A percentile compares a stretch with the other conserved stretches of the same genome.
Conservation (phyloP, 2,888 invertebrate species). For the Carterocephalus palaemon region DNA sequence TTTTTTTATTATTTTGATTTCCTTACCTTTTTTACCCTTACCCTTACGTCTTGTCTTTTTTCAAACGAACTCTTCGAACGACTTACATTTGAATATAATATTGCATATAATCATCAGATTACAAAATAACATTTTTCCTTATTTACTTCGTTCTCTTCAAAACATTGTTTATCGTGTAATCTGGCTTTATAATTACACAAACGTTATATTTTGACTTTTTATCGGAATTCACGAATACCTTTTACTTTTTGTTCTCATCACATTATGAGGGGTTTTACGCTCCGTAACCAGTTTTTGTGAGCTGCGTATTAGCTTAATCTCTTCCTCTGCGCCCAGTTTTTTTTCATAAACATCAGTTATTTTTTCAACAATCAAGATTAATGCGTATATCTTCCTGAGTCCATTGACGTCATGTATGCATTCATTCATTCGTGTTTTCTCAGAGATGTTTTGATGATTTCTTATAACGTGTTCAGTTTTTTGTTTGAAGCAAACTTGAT, state of each 20-base stretch:
- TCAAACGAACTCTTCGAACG: too few species aligned
- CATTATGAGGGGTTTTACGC: slow-evolving; percentile 29
- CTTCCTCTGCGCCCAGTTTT: slow-evolving; percentile 2
- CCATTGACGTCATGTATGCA: slow-evolving; percentile 7
- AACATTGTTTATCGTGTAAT: too few species aligned
- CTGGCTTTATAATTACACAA: too few species aligned
- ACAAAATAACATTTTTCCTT: too few species aligned
- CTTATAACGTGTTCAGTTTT: not conserved
- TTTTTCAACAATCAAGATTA: slow-evolving; percentile 9
- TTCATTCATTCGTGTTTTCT: slow-evolving; percentile 12
- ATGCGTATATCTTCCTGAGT: slow-evolving; percentile 7
- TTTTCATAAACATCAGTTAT: slow-evolving; percentile 9
- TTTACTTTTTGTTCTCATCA: slow-evolving; percentile 12
- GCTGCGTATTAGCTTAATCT: slow-evolving; percentile 1
- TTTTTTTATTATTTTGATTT: too few species aligned
- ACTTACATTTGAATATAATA: too few species aligned
- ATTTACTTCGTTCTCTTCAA: too few species aligned
- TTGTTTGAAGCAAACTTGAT: too few species aligned
- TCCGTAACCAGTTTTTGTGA: slow-evolving; percentile 20
- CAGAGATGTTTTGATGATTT: slow-evolving; percentile 5
- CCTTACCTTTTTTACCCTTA: too few species aligned
- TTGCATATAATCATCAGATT: too few species aligned
- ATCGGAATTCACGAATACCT: slow-evolving; percentile 10
- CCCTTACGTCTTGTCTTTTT: too few species aligned
- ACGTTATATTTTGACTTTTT: slow-evolving; percentile 5